Base-by-base conservation (phyloP, 2,797 vertebrate species). In the Phrynocephalus guinanensis region DNA sequence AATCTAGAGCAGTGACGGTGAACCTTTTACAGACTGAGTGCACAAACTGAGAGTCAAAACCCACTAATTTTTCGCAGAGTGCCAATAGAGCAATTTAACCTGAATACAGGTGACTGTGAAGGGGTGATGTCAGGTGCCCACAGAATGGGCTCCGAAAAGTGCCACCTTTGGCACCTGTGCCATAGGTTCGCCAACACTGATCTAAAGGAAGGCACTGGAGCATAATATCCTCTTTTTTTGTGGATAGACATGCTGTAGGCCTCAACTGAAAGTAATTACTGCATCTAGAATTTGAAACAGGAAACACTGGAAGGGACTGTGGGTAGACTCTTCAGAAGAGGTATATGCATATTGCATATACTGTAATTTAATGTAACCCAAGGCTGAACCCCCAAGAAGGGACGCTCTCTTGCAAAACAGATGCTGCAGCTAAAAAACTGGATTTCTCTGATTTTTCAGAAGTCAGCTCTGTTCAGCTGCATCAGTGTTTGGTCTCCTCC, bases 201-300 rank as follows among this genome's bases (percentile, higher is more conserved):
- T 30, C 22, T 22, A 83, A 24, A 44, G 52, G 8, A 11, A 76
- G 24, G 24, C 3, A 48, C 76, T 77, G 63, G n/a, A 52, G 48
- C 1, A 3, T 52, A 71, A 83, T 71, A 20, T 28, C 2, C 38
- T 44, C 44, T 8, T 83, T 50, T 50, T 71, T 71, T 52, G 8
- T 30, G 48, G n/a, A 56, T 33, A 28, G 77, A 13, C 33, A 81
- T 63, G n/a, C n/a, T 22, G n/a, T 48, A 6, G 11, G 79, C 66
- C 70, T 88, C 86, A 75, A 90, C 73, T 76, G 79, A 84, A 91
- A 86, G 50, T 83, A 89, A 85, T 68, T 86, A 89, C 88, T 83
- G 38, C 85, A 11, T 83, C 82, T 90, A 71, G 56, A 16, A 86
- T 77, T 86, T 26, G 90, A 75, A 60, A 71, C 15, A 85, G 76